Conservation (phyloP, 2,888 invertebrate genomes). For the Sinhomidia bicolor region DNA sequence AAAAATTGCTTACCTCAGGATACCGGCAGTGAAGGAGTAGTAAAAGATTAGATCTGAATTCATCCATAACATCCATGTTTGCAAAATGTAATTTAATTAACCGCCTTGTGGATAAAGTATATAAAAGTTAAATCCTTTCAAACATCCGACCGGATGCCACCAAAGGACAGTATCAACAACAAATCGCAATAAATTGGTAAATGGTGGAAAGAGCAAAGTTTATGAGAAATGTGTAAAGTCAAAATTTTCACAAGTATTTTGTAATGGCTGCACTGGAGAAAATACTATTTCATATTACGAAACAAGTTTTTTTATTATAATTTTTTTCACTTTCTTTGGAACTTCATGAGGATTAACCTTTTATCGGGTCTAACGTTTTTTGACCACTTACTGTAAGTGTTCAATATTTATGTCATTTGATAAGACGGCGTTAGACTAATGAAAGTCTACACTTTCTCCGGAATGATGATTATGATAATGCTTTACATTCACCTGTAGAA, state of each 20-base stretch:
- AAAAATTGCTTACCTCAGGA: constrained; percentile 69
- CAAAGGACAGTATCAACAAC: neutral
- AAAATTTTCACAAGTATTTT: neutral
- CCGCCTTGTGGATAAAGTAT: constrained; percentile 1
- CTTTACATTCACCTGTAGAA: no score
- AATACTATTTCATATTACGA: neutral
- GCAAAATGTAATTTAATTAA: neutral
- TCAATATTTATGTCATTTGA: neutral
- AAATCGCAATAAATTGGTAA: no score
- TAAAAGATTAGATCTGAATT: constrained; percentile 73
- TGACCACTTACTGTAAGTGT: neutral
- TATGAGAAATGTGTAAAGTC: no score
- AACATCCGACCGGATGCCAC: constrained; percentile 23
- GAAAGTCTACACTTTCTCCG: neutral
- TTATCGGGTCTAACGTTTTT: neutral
- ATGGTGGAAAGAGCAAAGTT: no score
- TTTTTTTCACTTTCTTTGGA: neutral
- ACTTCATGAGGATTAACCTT: neutral
- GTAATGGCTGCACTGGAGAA: neutral
- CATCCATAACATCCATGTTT: constrained; percentile 68
- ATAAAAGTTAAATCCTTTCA: neutral
- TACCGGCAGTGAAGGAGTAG: constrained; percentile 73
- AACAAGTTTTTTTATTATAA: neutral
- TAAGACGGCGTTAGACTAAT: neutral
- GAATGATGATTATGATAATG: neutral